Base-by-base conservation (phyloP, 2,113 vertebrate genomes). In the Glaucomys volans region DNA sequence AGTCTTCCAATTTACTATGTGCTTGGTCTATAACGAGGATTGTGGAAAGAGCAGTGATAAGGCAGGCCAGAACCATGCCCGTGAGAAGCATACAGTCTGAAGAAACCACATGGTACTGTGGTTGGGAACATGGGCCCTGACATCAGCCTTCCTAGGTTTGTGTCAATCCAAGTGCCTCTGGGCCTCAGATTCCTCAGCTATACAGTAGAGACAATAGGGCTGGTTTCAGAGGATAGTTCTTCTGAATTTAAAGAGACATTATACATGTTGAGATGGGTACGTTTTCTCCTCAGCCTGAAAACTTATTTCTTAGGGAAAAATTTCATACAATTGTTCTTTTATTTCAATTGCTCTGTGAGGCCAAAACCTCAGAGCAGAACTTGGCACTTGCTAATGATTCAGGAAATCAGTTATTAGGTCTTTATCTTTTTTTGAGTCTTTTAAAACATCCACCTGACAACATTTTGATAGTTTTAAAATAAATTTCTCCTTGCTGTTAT, bases 371-470 rank as follows among this genome's bases (percentile, higher is more conserved):
- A 64, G 12, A 13, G 32, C 54, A 93, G 54, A 92, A 22, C 47
- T 67, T 81, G 35, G 40, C 4, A 50, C 11, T 44, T 88, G 85
- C 10, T 94, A 79, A 79, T 17, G 44, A 26, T 47, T 76, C 47
- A 18, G 54, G 50, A 86, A 59, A 62, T 30, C 35, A 47, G 26
- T 72, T 69, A 30, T 57, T 52, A 66, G 30, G 40, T 64, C 28
- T 86, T 93, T 35, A 32, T 86, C 80, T 86, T 89, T 93, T 93
- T 40, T 26, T 20, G 12, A 52, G 20, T 79, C 44, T 88, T 66
- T 57, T 32, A 75, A 86, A 95, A 47, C n/a, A 85, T 42, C 30
- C 62, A 40, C 16, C 72, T 80, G 71, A 54, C 22, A 69, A 42
- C 12, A 37, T 44, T 90, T 86, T 62, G 40, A 14, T 66, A 72